Conservation (phyloP, 1,140 invertebrate species). For the Drosophila pruinosa region DNA sequence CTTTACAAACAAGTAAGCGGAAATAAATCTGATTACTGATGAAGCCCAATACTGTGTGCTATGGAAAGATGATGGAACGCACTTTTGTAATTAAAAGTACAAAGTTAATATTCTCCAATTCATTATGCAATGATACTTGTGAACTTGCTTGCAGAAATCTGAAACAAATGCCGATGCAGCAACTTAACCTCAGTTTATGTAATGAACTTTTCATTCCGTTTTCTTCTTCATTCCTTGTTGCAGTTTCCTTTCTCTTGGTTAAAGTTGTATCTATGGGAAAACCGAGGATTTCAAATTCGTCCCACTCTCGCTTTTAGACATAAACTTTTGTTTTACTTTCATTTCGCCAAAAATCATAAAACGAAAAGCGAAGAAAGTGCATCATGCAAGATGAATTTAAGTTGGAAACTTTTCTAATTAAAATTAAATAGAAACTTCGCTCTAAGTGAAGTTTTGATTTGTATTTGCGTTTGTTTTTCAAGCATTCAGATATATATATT, state of each 20-base stretch:
- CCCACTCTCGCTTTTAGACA: slow-evolving; percentile 5
- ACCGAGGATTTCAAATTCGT: slow-evolving; percentile 2
- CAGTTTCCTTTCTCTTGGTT: slow-evolving; percentile 5
- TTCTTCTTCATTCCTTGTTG: background rate
- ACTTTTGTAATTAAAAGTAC: too few relatives aligned
- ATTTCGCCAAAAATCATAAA: slow-evolving; percentile 49
- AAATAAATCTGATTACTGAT: too few relatives aligned
- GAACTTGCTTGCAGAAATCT: too few relatives aligned
- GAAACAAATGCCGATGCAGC: background rate
- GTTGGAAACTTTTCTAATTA: slow-evolving; percentile 78
- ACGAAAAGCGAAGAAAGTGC: slow-evolving; percentile 9
- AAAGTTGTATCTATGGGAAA: slow-evolving; percentile 6
- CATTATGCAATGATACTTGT: background rate
- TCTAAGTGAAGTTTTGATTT: slow-evolving; percentile 70
- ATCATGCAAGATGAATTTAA: slow-evolving; percentile 67
- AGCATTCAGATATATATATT: slow-evolving; percentile 34
- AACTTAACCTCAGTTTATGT: slow-evolving; percentile 1
- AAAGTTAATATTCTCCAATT: background rate
- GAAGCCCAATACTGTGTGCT: too few relatives aligned
- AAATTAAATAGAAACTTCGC: slow-evolving; percentile 76
- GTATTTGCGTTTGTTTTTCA: slow-evolving; percentile 60
- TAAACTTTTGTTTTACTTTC: slow-evolving; percentile 64
- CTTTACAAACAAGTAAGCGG: too few relatives aligned
- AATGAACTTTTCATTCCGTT: slow-evolving; percentile 9
- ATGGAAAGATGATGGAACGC: too few relatives aligned